A percentile compares a stretch with the other conserved stretches of the same genome.
These are phyloP conservation scores for Drosophila kanapiae DNA, from an alignment of 1,140 invertebrate genomes.

Conservation along the genomic window DNA sequence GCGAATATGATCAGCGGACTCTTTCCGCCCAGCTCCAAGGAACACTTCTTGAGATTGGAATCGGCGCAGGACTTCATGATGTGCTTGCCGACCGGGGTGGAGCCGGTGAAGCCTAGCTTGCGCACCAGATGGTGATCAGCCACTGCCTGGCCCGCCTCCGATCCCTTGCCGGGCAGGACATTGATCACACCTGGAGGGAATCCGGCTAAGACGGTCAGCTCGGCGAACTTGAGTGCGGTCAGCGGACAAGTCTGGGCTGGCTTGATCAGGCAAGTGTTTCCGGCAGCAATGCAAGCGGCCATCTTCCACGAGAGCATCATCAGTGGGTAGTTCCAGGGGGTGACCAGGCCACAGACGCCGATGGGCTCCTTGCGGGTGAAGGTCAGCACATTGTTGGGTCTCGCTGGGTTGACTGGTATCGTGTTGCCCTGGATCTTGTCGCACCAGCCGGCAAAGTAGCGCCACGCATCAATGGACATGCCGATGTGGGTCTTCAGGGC, in stretches of 20 bases:
- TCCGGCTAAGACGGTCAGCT: conserved; percentile 93
- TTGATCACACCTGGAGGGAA: conserved; percentile 98
- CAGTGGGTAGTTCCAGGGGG: conserved; percentile 99
- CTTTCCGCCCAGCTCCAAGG: conserved; percentile 97
- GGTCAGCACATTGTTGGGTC: conserved; percentile 93
- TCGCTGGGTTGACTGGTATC: conserved; percentile 94
- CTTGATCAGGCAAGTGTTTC: conserved; percentile 97
- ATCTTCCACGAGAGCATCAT: conserved; percentile 99
- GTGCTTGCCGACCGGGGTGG: conserved; percentile 91
- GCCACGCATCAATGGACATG: conserved; percentile 97
- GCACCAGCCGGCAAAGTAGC: conserved; percentile 97
- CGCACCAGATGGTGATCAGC: conserved; percentile 93
- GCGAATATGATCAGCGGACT: conserved; percentile 97
- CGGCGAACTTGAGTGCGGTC: conserved; percentile 97
- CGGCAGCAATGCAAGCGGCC: conserved; percentile 97
- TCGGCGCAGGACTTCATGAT: conserved; percentile 96
- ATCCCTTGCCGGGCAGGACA: conserved; percentile 93
- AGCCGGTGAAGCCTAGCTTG: conserved; percentile 98
- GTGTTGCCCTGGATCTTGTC: conserved; percentile 97
- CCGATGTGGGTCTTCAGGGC: conserved; percentile 97
- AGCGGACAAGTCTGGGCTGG: conserved; percentile 96
- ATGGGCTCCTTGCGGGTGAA: conserved; percentile 96
- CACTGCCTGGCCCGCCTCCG: conserved; percentile 92
- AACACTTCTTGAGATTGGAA: conserved; percentile 97
- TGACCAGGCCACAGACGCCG: conserved; percentile 96